Percentiles rank a stretch among this genome's conserved stretches.
Conservation (phyloP, 2,113 vertebrate species). For the Proteles cristata region DNA sequence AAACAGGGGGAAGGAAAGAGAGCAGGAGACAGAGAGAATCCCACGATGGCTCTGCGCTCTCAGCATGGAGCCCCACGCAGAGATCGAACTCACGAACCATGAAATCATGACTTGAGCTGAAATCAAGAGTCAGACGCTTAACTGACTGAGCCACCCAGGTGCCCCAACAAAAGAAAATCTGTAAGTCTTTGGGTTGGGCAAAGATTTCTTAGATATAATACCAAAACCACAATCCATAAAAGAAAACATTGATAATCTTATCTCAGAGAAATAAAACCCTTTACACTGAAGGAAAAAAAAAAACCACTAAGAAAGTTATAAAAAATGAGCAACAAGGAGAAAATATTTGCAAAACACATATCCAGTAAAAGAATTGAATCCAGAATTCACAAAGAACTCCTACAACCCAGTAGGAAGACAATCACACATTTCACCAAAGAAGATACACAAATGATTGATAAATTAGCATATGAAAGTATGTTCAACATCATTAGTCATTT, state of each 20-base stretch:
- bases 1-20: too few species aligned
- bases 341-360: conserved; percentile 13
- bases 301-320: neutral
- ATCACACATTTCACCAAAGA: neutral
- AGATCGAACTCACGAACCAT: too few species aligned
- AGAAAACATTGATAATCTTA: neutral
- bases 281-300: neutral
- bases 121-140: too few species aligned
- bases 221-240: neutral
- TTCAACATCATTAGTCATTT: neutral
- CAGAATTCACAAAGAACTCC: neutral
- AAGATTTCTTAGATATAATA: neutral
- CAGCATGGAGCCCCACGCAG: too few species aligned
- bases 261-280: neutral
- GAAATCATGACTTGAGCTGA: too few species aligned
- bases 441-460: neutral
- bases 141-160: too few species aligned
- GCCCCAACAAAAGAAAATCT: neutral
- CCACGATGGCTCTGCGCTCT: too few species aligned
- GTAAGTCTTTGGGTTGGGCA: neutral
- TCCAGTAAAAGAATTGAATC: neutral
- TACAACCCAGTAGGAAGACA: neutral
- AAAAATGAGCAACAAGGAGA: neutral
- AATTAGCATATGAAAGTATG: neutral
- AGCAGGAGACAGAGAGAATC: too few species aligned